These are phyloP conservation scores for Crocuta crocuta DNA, from an alignment of 2,113 vertebrate genomes.

Conservation along the genomic window DNA sequence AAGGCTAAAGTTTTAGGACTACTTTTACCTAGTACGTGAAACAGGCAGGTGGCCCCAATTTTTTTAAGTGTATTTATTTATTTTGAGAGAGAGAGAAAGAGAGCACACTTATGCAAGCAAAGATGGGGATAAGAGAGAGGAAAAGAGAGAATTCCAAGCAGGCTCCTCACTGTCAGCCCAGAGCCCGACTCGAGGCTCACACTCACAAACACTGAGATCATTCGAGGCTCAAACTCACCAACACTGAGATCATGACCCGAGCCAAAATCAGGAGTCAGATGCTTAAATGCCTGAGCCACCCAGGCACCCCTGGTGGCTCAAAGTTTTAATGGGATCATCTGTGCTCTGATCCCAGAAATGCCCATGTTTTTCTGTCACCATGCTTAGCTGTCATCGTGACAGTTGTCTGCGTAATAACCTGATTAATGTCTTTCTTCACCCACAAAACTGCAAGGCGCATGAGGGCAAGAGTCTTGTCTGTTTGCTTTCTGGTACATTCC, in stretches of 20 bases:
- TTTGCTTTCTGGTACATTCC: neutral
- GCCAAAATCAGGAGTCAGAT: no score
- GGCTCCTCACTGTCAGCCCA: no score
- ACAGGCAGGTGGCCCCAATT: neutral
- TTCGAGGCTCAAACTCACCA: no score
- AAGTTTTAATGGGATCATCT: rapidly evolving
- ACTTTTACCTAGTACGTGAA: neutral
- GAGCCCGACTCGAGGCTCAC: no score
- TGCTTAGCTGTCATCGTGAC: neutral
- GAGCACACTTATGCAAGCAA: no score
- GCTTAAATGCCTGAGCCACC: no score
- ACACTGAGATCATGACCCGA: no score
- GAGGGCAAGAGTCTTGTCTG: neutral
- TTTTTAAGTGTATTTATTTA: neutral
- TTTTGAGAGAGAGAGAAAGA: no score
- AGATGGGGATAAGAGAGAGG: no score
- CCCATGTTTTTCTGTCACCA: rapidly evolving
- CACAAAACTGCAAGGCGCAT: neutral
- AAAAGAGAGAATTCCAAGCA: no score
- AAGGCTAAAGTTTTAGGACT: neutral
- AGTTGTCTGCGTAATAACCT: neutral
- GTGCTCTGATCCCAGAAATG: neutral
- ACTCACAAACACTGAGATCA: no score
- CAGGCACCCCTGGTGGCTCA: no score
- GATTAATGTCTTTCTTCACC: neutral